Conservation (phyloP, 37 sponge, comb jelly and placozoan genomes). For the Halisarca cf. caerulea region DNA sequence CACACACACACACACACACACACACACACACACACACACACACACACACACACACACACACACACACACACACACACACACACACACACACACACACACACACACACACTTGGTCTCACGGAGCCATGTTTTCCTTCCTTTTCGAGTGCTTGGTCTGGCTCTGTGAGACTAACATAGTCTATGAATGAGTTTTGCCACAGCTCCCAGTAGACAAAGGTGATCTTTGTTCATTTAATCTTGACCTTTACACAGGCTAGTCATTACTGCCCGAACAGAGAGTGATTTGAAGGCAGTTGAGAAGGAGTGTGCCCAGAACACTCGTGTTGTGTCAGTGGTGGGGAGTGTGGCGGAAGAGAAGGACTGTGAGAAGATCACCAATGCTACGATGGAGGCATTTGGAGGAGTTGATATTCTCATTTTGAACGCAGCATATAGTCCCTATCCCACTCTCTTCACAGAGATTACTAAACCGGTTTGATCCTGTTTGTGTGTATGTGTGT, state of each 20-base stretch:
- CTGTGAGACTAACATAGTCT: too few relatives aligned
- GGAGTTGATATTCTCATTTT: conserved; percentile 62
- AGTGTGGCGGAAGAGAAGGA: conserved; percentile 50
- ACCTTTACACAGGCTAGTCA: conserved; percentile 38
- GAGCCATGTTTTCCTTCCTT: too few relatives aligned
- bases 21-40: too few relatives aligned
- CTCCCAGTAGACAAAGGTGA: not conserved
- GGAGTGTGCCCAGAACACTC: conserved; percentile 25
- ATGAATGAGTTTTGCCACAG: too few relatives aligned
- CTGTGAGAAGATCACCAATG: conserved; percentile 39
- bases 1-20: too few relatives aligned
- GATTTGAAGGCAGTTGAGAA: conserved; percentile 22
- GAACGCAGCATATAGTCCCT: conserved; percentile 46
- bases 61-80: too few relatives aligned
- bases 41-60: too few relatives aligned
- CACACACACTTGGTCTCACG: too few relatives aligned
- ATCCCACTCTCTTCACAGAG: conserved; percentile 12
- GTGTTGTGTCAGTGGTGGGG: conserved; percentile 44
- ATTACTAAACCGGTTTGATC: conserved; percentile 37
- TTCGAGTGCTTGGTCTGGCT: too few relatives aligned
- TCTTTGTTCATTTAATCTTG: not conserved
- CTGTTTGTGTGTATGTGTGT: not conserved
- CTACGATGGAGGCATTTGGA: conserved; percentile 38
- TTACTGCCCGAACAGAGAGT: conserved; percentile 46
- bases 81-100: too few relatives aligned